Percentiles rank a stretch among this genome's conserved stretches.
phyloP scores from a whole-genome alignment of 2,113 vertebrate species.

The Podarcis raffonei region DNA sequence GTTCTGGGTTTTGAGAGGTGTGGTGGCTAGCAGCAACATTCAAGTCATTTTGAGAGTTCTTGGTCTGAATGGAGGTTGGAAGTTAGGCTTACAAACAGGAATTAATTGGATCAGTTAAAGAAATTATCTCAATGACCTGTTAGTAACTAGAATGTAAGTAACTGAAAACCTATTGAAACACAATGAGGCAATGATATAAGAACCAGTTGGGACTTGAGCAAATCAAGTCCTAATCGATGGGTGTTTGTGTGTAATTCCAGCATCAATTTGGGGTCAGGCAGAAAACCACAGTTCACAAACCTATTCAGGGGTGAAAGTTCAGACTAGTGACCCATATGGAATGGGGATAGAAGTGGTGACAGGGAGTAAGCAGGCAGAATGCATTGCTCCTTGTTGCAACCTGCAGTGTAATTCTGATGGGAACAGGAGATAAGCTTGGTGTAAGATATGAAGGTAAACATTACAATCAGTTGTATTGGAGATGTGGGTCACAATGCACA shows the following conservation, averaged over 20 bases:
- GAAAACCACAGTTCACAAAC: neutral
- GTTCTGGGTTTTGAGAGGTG: neutral
- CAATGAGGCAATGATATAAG: no score
- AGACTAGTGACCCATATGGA: neutral
- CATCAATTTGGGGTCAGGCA: neutral
- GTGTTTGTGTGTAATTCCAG: neutral
- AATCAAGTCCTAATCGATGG: neutral
- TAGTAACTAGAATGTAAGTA: neutral
- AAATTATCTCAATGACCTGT: neutral
- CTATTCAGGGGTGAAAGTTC: neutral
- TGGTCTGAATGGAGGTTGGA: neutral
- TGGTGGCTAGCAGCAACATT: neutral
- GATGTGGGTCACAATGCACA: neutral
- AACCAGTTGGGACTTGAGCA: no score
- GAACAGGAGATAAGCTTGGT: neutral
- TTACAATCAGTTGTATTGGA: neutral
- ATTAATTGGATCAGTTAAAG: neutral
- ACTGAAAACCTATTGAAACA: no score
- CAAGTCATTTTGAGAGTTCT: neutral
- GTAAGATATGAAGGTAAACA: neutral
- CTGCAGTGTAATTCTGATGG: neutral
- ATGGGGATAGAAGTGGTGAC: neutral
- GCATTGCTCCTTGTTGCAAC: neutral
- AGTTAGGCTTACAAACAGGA: neutral
- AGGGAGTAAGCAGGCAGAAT: neutral